Percentiles rank a stretch among this genome's conserved stretches.
Evolutionary conservation across 1,140 invertebrate genomes (phyloP).

Genomic region (Drepana arcuata): DNA sequence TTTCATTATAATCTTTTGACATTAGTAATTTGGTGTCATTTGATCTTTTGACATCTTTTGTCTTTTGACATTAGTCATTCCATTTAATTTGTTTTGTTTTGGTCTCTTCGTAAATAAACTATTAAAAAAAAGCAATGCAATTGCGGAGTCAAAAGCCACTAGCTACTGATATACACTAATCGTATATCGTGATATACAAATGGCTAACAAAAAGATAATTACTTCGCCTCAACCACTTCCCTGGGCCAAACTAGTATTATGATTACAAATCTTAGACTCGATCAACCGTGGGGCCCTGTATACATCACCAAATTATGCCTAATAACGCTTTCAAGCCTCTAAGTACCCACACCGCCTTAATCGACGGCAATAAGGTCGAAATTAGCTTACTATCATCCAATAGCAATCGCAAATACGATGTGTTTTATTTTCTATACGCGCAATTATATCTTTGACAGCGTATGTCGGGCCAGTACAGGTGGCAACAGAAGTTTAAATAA

Average conservation of each 20-base stretch:
- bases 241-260: slow-evolving; percentile 38
- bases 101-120: no score
- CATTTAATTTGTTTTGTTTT: no score
- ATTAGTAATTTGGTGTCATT: no score
- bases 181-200: no score
- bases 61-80: no score
- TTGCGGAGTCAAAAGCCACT: no score
- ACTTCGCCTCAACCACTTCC: slow-evolving; percentile 33
- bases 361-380: slow-evolving; percentile 17
- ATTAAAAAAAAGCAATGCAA: no score
- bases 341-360: slow-evolving; percentile 10
- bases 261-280: slow-evolving; percentile 55
- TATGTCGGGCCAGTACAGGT: slow-evolving; percentile 40
- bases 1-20: no score
- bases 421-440: slow-evolving; percentile 54
- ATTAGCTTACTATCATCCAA: slow-evolving; percentile 5
- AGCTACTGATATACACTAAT: no score
- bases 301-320: slow-evolving; percentile 31
- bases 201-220: slow-evolving; percentile 36
- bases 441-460: slow-evolving; percentile 68
- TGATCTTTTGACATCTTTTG: no score
- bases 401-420: slow-evolving; percentile 24
- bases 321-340: slow-evolving; percentile 2
- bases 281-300: slow-evolving; percentile 51
- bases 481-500: slow-evolving; percentile 23